phyloP scores from a whole-genome alignment of 2,797 vertebrate genomes.

The Melanotaenia nigrans region DNA sequence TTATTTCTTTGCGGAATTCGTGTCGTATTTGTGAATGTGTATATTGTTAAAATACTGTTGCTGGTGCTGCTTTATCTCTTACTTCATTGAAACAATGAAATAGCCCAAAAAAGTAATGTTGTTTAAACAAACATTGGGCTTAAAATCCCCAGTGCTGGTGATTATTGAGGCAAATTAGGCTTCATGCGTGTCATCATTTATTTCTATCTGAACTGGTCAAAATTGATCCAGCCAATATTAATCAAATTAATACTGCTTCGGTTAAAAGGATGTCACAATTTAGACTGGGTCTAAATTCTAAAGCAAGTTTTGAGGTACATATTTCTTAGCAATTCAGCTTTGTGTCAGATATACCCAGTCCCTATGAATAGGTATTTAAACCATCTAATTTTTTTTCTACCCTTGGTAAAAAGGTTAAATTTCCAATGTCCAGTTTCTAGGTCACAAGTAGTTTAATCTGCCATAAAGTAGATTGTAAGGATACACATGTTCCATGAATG shows the following conservation, averaged over 20 bases:
- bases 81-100: background rate
- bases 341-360: too few relatives aligned
- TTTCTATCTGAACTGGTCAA: background rate
- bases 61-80: background rate
- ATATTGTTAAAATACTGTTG: background rate
- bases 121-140: background rate
- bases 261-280: too few relatives aligned
- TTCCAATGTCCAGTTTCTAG: background rate
- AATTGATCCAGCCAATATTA: background rate
- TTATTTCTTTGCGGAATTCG: background rate
- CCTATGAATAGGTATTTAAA: too few relatives aligned
- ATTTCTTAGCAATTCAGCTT: too few relatives aligned
- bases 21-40: conserved; percentile 5
- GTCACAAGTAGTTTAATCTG: background rate
- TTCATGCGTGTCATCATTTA: too few relatives aligned
- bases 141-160: background rate
- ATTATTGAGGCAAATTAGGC: too few relatives aligned
- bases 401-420: too few relatives aligned
- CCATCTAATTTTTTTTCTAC: too few relatives aligned
- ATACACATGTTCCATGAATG: background rate
- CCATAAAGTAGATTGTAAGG: background rate
- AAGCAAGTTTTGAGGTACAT: too few relatives aligned
- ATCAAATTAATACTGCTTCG: too few relatives aligned
- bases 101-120: background rate
- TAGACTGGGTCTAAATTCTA: too few relatives aligned